Conservation (phyloP, 2,797 vertebrate genomes). For the Apogon hyalosoma region DNA sequence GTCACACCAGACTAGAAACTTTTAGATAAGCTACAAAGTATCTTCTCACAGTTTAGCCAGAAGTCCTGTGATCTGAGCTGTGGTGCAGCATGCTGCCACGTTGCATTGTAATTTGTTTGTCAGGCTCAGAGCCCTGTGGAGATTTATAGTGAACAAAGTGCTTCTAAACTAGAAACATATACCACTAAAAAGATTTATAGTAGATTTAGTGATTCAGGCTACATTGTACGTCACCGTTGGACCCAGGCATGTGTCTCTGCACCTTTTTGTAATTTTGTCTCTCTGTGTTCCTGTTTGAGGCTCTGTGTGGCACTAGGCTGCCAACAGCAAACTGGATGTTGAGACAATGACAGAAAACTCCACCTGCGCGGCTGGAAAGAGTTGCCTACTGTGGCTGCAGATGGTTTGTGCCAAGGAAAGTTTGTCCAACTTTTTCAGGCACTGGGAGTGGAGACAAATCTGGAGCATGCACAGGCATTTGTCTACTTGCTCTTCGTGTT, state of each 20-base stretch:
- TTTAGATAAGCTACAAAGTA: conserved; percentile 51
- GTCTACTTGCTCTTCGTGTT: conserved; percentile 16
- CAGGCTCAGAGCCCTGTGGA: neutral
- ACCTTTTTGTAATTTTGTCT: conserved; percentile 7
- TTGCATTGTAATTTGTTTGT: conserved; percentile 34
- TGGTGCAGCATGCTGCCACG: conserved; percentile 3
- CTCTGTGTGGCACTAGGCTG: conserved; percentile 5
- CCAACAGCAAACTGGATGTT: conserved; percentile 11
- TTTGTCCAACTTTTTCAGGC: conserved; percentile 25
- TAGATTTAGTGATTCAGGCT: conserved; percentile 19
- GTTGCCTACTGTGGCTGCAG: conserved; percentile 22
- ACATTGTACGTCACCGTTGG: conserved; percentile 7
- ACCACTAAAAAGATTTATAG: conserved; percentile 10
- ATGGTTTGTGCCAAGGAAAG: conserved; percentile 29
- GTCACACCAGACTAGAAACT: conserved; percentile 34
- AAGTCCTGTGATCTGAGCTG: conserved; percentile 40
- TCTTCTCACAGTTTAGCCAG: conserved; percentile 32
- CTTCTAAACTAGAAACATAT: conserved; percentile 27
- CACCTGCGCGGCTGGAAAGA: conserved; percentile 16
- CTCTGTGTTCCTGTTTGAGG: conserved; percentile 5
- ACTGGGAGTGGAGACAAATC: conserved; percentile 3
- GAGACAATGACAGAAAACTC: conserved; percentile 32
- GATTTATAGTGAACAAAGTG: conserved; percentile 26
- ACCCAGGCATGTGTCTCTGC: conserved; percentile 14
- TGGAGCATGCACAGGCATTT: conserved; percentile 13